These are phyloP conservation scores for Muscidifurax raptorellus DNA, from an alignment of 1,140 invertebrate genomes.

Conservation along the genomic window DNA sequence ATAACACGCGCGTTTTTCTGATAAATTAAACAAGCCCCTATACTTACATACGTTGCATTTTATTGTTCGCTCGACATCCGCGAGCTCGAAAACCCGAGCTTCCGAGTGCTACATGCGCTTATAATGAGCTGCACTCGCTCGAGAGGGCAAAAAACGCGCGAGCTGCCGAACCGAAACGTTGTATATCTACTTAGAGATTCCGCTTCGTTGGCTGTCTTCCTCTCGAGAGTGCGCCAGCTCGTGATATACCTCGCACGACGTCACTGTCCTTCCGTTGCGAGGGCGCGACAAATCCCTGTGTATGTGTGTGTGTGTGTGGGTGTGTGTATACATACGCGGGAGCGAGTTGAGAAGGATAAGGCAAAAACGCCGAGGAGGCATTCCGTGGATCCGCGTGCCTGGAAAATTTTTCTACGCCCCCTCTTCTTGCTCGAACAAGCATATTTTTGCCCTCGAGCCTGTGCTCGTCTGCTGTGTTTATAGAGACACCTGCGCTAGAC, in stretches of 20 bases:
- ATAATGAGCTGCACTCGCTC: neutral
- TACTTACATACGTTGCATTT: too few relatives aligned
- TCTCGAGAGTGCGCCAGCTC: neutral
- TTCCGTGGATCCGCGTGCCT: constrained; percentile 13
- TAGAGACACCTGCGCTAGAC: too few relatives aligned
- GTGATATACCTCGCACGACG: neutral
- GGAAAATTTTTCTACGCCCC: constrained; percentile 21
- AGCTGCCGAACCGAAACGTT: neutral
- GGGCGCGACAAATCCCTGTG: neutral
- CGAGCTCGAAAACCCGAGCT: neutral
- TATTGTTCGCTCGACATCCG: neutral
- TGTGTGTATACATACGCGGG: neutral
- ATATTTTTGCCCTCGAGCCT: constrained; percentile 20
- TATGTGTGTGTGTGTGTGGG: too few relatives aligned
- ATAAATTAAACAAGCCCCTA: neutral
- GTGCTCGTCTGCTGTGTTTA: neutral
- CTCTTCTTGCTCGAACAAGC: constrained; percentile 15
- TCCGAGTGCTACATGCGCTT: neutral
- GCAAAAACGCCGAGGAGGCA: neutral
- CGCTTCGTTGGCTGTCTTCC: constrained; percentile 10
- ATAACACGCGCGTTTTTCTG: neutral
- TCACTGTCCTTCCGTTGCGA: neutral
- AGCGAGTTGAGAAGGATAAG: neutral
- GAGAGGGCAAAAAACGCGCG: too few relatives aligned
- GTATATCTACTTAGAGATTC: constrained; percentile 4